These are phyloP conservation scores for Archocentrus centrarchus DNA, from an alignment of 2,113 vertebrate genomes.

Conservation along the genomic window DNA sequence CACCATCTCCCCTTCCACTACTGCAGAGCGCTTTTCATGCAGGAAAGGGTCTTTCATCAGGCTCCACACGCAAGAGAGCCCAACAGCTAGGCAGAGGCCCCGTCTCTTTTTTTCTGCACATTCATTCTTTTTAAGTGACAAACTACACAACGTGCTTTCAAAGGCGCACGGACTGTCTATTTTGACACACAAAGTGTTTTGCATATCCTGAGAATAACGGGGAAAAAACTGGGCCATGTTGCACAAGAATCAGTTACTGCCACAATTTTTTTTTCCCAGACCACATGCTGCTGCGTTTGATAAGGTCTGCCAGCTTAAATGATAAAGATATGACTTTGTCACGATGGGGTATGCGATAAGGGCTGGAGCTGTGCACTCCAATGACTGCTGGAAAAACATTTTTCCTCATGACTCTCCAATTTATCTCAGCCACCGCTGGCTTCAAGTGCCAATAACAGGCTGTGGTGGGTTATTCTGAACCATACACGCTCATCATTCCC, in stretches of 20 bases:
- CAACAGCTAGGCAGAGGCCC: conserved; percentile 52
- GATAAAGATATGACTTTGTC: conserved; percentile 51
- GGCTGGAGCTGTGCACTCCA: conserved; percentile 16
- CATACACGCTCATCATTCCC: conserved; percentile 8
- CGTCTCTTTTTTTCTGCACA: conserved; percentile 33
- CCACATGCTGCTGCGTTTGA: conserved; percentile 51
- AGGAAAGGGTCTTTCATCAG: conserved; percentile 80
- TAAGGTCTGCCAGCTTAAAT: conserved; percentile 23
- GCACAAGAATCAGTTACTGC: conserved; percentile 42
- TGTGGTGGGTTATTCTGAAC: not conserved
- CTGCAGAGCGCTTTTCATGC: conserved; percentile 80
- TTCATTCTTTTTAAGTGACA: conserved; percentile 34
- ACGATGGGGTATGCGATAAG: conserved; percentile 34
- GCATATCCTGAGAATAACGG: conserved; percentile 35
- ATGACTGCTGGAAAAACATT: conserved; percentile 6
- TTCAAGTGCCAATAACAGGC: not conserved
- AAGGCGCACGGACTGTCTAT: not conserved
- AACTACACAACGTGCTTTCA: conserved; percentile 28
- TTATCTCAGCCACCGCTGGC: conserved; percentile 11
- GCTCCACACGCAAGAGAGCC: conserved; percentile 70
- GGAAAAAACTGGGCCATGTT: conserved; percentile 42
- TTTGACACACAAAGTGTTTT: conserved; percentile 21
- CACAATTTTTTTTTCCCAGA: conserved; percentile 26
- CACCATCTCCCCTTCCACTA: conserved; percentile 66
- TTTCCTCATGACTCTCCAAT: conserved; percentile 17